Evolutionary conservation across 1,140 invertebrate genomes (phyloP).

Genomic region (Eupeodes corollae): DNA sequence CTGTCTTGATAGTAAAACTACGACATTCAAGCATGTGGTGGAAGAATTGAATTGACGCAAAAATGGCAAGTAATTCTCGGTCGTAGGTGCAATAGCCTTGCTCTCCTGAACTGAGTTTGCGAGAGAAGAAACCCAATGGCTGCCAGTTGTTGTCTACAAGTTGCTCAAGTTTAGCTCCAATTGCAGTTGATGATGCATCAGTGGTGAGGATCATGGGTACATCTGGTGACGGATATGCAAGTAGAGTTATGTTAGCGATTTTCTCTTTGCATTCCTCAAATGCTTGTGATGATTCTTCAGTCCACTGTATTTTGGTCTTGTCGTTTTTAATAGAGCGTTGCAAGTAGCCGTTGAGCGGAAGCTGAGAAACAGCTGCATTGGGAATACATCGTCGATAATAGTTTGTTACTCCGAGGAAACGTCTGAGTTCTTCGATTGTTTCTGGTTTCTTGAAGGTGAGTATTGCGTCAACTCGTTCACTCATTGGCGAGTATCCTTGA

Average conservation of each 20-base stretch:
- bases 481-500: slow-evolving; percentile 8
- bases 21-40: slow-evolving; percentile 26
- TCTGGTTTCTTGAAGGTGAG: slow-evolving; percentile 12
- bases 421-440: slow-evolving; percentile 14
- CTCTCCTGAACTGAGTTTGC: slow-evolving; percentile 21
- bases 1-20: slow-evolving; percentile 24
- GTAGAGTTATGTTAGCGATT: slow-evolving; percentile 16
- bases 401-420: slow-evolving; percentile 29
- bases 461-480: slow-evolving; percentile 13
- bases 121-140: slow-evolving; percentile 37
- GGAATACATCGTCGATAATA: slow-evolving; percentile 25
- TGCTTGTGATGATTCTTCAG: slow-evolving; percentile 9
- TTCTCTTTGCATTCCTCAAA: slow-evolving; percentile 35
- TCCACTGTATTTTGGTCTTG: slow-evolving; percentile 11
- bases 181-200: slow-evolving; percentile 30
- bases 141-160: slow-evolving; percentile 15
- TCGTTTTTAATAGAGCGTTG: slow-evolving; percentile 16
- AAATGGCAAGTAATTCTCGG: slow-evolving; percentile 34
- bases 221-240: slow-evolving; percentile 17
- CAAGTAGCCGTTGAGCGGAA: slow-evolving; percentile 8
- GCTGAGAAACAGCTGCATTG: slow-evolving; percentile 16
- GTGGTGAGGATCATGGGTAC: slow-evolving; percentile 11
- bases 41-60: slow-evolving; percentile 25
- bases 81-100: slow-evolving; percentile 29
- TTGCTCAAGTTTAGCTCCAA: slow-evolving; percentile 35